Base-by-base conservation (phyloP, 2,888 invertebrate genomes). In the Heliconius aoede region DNA sequence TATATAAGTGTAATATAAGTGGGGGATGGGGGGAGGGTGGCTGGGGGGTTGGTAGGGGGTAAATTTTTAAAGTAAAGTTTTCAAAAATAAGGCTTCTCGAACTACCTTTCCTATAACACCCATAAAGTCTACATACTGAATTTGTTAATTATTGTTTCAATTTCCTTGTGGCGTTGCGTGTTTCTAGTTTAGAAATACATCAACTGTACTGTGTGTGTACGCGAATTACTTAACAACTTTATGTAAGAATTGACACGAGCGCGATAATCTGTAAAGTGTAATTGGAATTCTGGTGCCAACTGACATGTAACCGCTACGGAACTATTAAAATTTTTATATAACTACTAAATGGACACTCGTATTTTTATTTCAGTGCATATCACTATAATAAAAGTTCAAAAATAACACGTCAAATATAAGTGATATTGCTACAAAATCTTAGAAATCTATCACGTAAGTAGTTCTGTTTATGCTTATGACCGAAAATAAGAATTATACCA, bases 221-320 rank as follows among this genome's bases (percentile, higher is more conserved):
- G 76, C 78, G 75, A 84, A 83, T 84, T 83, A 81, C 81, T 83
- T 83, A 81, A 80, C 81, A 80, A 64, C 60, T 64, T 81, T 78
- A 79, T 80, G 79, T 80, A 80, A 83, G 80, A 80, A 79, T 81
- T 80, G 80, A 81, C 83, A 81, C 79, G 80, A 80, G 82, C 81
- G 77, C 78, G 82, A 76, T 78, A 80, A 81, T 79, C 79, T 78
- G 74, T 11, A 36, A 36, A 36, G 36, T 36, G 9, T 77, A 79
- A 80, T 74, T 76, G 78, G 46, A 76, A 68, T 72, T 67, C 72
- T 78, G 78, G 78, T 76, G 76, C 75, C 76, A 68, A 76, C 61
- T 65, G 58, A 76, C 30, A 76, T 68, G 68, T 72, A 72, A 62
- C 28, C 36, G 58, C 46, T 32, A 26, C 69, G 69, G 72, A 76